A percentile compares a stretch with the other conserved stretches of the same genome.
These are phyloP conservation scores for Stigmatopora nigra DNA, from an alignment of 2,113 vertebrate genomes.

Conservation along the genomic window DNA sequence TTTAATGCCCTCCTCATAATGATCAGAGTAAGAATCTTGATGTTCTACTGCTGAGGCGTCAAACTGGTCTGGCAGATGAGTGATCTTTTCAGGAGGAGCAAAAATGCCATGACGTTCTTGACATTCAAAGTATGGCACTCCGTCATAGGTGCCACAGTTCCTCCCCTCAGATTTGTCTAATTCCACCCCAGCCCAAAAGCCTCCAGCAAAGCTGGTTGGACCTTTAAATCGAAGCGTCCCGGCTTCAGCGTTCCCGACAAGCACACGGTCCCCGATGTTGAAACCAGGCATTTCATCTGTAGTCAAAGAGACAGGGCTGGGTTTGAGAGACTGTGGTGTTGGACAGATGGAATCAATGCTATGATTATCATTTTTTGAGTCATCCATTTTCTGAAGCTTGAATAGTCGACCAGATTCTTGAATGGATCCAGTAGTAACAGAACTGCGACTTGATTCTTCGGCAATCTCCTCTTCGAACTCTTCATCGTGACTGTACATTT, in stretches of 20 bases:
- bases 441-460: slow-evolving; percentile 73
- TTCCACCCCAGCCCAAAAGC: slow-evolving; percentile 92
- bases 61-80: slow-evolving; percentile 71
- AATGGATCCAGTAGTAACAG: slow-evolving; percentile 57
- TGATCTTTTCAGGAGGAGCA: slow-evolving; percentile 87
- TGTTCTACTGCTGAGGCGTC: slow-evolving; percentile 69
- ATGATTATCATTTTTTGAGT: slow-evolving; percentile 53
- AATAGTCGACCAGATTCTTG: slow-evolving; percentile 64
- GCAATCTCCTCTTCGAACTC: slow-evolving; percentile 74
- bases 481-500: slow-evolving; percentile 49
- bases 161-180: slow-evolving; percentile 89
- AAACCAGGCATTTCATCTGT: slow-evolving; percentile 72
- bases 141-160: slow-evolving; percentile 85
- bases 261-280: slow-evolving; percentile 79
- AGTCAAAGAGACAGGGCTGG: slow-evolving; percentile 20
- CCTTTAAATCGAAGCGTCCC: slow-evolving; percentile 89
- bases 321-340: slow-evolving; percentile 33
- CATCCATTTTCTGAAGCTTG: slow-evolving; percentile 68
- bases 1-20: slow-evolving; percentile 38
- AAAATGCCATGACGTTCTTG: slow-evolving; percentile 85
- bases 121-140: slow-evolving; percentile 82
- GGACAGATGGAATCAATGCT: slow-evolving; percentile 27
- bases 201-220: slow-evolving; percentile 82
- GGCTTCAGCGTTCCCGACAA: slow-evolving; percentile 84
- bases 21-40: slow-evolving; percentile 73